These are phyloP conservation scores for Nyctereutes procyonoides DNA, from an alignment of 2,113 vertebrate species.

Conservation along the genomic window DNA sequence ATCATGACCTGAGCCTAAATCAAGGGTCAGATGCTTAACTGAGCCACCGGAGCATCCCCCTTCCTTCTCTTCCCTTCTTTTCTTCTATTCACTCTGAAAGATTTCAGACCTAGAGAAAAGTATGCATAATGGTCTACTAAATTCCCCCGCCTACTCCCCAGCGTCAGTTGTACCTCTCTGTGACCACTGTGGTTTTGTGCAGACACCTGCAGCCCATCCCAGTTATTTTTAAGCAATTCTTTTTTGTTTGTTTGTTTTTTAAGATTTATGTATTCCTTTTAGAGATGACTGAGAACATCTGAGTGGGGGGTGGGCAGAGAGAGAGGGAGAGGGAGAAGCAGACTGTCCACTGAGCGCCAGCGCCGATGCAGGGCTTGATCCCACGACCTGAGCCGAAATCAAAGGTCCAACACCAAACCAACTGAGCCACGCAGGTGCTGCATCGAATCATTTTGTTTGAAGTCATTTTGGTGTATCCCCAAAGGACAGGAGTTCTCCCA, in stretches of 20 bases:
- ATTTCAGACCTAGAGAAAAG: not conserved
- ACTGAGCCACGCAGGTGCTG: not conserved
- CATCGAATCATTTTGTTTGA: not conserved
- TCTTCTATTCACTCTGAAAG: not conserved
- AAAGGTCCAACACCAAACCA: not conserved
- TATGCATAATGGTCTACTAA: too few relatives aligned
- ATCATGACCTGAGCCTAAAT: not conserved
- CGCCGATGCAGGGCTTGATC: not conserved
- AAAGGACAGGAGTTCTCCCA: not conserved
- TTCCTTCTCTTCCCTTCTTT: not conserved
- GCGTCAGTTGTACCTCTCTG: accelerated
- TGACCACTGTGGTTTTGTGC: too few relatives aligned
- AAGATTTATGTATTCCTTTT: not conserved
- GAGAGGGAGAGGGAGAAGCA: not conserved
- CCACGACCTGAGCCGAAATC: not conserved
- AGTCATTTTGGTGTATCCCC: not conserved
- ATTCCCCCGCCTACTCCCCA: not conserved
- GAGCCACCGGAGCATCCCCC: not conserved
- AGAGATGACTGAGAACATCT: not conserved
- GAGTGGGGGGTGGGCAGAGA: not conserved
- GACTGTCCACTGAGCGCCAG: not conserved
- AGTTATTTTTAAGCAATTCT: not conserved
- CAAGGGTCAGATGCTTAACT: not conserved
- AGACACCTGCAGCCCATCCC: not conserved
- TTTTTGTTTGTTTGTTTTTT: not conserved